Evolutionary conservation across 1,140 invertebrate species (phyloP), one percentile per base, ranked within the genome.

Genomic region (Maniola jurtina): DNA sequence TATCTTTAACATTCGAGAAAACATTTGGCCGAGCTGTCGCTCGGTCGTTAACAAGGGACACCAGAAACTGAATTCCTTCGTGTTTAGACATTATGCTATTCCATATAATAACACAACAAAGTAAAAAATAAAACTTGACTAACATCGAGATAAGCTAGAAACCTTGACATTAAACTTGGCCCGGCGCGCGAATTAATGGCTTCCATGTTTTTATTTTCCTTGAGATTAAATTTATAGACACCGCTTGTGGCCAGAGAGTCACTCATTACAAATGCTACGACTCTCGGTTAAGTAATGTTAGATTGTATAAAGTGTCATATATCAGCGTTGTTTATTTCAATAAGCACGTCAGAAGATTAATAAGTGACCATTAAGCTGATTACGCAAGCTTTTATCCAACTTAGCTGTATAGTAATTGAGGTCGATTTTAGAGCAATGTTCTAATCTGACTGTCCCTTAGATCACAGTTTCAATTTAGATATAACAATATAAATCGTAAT

Each of bases 141-240:
- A 88, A 87, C 86, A 87, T 87, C 84, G 84, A 85, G 88, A 90
- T 89, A 88, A 88, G 79, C 79, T 84, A 81, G 80, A 85, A 88
- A 85, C 88, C 88, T 90, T 90, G 88, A 90, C 88, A 90, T 90
- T 90, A 89, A 90, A 89, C 88, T 90, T 89, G 86, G 84, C 86
- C 85, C 81, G 82, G 77, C 84, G 86, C 85, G 88, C 88, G 86
- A 89, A 89, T 88, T 89, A 90, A 90, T 90, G 86, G 84, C 85
- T 88, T 89, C 88, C 84, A 87, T 86, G 88, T 89, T 90, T 90
- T 89, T 87, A 90, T 89, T 90, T 89, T 90, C 86, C 86, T 90
- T 89, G 86, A 90, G 86, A 90, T 89, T 86, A 88, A 88, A 90
- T 90, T 90, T 88, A 90, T 90, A 81, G 86, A 76, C 84, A 81